Base-by-base conservation (phyloP, 2,113 vertebrate species). In the Heliornis fulica region DNA sequence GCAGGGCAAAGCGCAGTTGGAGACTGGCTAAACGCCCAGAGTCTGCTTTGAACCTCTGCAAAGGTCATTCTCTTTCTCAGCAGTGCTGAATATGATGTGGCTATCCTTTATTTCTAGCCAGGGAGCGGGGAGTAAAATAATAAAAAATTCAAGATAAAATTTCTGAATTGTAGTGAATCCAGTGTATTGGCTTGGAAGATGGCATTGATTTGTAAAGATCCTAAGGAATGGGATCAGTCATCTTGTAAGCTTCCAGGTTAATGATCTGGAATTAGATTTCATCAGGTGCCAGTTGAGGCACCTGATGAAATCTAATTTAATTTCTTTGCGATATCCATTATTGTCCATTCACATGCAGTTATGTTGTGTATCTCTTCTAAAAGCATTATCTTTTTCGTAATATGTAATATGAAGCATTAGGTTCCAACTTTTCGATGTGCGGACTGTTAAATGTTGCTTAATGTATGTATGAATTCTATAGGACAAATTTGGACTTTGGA, bases 41-140 rank as follows among this genome's bases (percentile, higher is more conserved):
- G 51, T 78, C 78, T 83, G 77, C 77, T 95, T 96, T 93, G 88
- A 91, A 86, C 88, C 77, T 95, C 68, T 75, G 79, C 56, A 93
- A 80, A 92, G 29, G 28, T 46, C 38, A 26, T 56, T 83, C 18
- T 71, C 48, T 82, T 70, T 76, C 66, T 76, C 68, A 91, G 51
- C 59, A 59, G 11, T 48, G 11, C 25, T 74, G 57, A 50, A 20
- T 32, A 9, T 23, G 54, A 14, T 70, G 38, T 66, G 46, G 40
- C 48, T 89, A 38, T 3, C 25, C 65, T 86, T 34, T 7, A 19
- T 80, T 77, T 88, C 34, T 88, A 71, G 9, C 9, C 48, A 18
- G 17, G 9, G 20, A 19, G 87, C 8, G 23, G 87, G 8, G 28
- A 31, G 15, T 46, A 21, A 46, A 46, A 46, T 46, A 46, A 20